Evolutionary conservation across 2,797 vertebrate species (phyloP).

Genomic region (Sebastes minor): DNA sequence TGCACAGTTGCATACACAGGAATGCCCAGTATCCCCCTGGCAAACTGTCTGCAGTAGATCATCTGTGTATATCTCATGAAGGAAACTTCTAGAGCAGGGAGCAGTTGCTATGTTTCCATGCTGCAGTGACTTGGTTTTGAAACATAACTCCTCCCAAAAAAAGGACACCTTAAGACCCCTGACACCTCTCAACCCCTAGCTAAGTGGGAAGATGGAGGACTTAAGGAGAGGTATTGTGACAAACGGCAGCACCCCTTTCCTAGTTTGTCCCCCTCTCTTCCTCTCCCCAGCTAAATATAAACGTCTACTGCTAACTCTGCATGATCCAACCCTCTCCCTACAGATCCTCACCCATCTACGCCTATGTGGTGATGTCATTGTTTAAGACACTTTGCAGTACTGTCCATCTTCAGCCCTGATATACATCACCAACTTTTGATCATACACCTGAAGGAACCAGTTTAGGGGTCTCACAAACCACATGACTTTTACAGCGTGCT

Average conservation of each 20-base stretch:
- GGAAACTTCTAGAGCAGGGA: slow-evolving; percentile 27
- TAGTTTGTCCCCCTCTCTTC: slow-evolving; percentile 32
- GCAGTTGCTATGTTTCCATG: background rate
- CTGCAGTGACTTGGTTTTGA: slow-evolving; percentile 22
- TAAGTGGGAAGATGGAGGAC: slow-evolving; percentile 43
- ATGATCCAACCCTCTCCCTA: slow-evolving; percentile 5
- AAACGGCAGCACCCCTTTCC: slow-evolving; percentile 31
- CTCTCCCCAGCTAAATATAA: slow-evolving; percentile 71
- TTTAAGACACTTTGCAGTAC: background rate
- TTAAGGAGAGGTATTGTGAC: slow-evolving; percentile 12
- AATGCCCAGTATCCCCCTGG: slow-evolving; percentile 43
- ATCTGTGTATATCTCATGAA: slow-evolving; percentile 1
- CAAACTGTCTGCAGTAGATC: slow-evolving; percentile 19
- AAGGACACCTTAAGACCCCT: slow-evolving; percentile 28
- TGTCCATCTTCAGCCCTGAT: background rate
- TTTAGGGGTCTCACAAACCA: background rate
- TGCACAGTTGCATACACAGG: slow-evolving; percentile 51
- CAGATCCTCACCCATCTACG: slow-evolving; percentile 17
- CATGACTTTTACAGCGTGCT: background rate
- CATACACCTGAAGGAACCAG: background rate
- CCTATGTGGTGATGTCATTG: slow-evolving; percentile 22
- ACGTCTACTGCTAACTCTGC: slow-evolving; percentile 44
- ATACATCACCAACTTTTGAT: background rate
- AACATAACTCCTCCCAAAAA: slow-evolving; percentile 48
- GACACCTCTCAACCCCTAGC: slow-evolving; percentile 29